These are phyloP conservation scores for Otis tarda DNA, from an alignment of 2,113 vertebrate species.

Conservation along the genomic window DNA sequence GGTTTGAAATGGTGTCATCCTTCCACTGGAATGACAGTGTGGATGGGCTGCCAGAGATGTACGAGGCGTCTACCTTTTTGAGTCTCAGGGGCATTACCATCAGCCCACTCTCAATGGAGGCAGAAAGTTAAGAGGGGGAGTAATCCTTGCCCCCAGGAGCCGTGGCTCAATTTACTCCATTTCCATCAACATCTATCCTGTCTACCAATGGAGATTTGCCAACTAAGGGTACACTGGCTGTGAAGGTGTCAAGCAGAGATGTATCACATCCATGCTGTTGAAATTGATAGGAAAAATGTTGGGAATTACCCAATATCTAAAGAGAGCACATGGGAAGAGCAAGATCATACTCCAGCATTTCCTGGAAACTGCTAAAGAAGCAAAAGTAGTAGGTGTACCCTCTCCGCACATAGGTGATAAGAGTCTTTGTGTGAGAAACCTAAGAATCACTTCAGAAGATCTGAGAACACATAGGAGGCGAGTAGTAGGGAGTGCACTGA, in stretches of 20 bases:
- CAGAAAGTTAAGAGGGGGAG: neutral
- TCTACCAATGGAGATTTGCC: neutral
- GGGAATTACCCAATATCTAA: neutral
- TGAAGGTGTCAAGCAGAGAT: neutral
- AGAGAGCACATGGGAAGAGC: neutral
- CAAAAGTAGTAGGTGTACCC: neutral
- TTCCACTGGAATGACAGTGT: neutral
- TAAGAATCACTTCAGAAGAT: neutral
- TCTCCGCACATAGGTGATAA: neutral
- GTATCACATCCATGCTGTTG: neutral
- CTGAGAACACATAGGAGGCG: neutral
- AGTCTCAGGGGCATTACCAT: neutral
- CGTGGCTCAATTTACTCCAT: neutral
- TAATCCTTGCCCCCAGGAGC: neutral
- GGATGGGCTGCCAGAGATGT: neutral
- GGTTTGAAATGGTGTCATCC: neutral
- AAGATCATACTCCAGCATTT: neutral
- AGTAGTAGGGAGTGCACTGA: neutral
- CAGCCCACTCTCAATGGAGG: neutral
- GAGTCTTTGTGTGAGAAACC: neutral
- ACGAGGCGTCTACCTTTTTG: neutral
- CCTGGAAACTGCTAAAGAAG: neutral
- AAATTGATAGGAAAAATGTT: neutral
- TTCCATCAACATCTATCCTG: neutral
- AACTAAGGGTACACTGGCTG: accelerated